Evolutionary conservation across 1,140 invertebrate species (phyloP).

Genomic region (Drosophila burlai): DNA sequence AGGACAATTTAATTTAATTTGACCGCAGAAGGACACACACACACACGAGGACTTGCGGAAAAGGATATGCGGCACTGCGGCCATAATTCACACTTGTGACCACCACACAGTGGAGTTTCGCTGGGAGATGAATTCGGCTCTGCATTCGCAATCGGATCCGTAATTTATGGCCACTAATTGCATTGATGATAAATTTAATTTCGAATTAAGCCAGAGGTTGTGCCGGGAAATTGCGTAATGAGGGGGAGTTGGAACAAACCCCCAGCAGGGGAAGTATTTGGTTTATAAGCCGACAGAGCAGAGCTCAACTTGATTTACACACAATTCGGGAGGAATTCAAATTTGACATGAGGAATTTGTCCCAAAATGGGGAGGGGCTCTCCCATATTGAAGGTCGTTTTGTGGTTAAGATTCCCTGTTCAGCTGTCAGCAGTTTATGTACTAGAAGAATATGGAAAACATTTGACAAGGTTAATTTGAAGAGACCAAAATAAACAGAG

Average conservation of each 20-base stretch:
- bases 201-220: constrained; percentile 65
- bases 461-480: constrained; percentile 16
- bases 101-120: constrained; percentile 40
- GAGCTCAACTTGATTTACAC: constrained; percentile 74
- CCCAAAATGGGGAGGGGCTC: too few relatives aligned
- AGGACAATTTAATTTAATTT: constrained; percentile 83
- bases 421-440: constrained; percentile 48
- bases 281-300: constrained; percentile 40
- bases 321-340: constrained; percentile 21
- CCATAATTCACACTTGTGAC: constrained; percentile 81
- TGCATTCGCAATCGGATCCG: constrained; percentile 14
- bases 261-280: neutral
- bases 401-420: constrained; percentile 48
- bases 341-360: constrained; percentile 19
- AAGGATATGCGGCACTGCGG: constrained; percentile 56
- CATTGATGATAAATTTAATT: constrained; percentile 79
- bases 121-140: constrained; percentile 12
- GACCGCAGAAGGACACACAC: constrained; percentile 59
- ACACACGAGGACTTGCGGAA: constrained; percentile 24
- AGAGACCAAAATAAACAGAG: constrained; percentile 15
- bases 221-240: constrained; percentile 9
- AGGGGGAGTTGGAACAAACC: constrained; percentile 1
- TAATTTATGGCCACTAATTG: constrained; percentile 81
- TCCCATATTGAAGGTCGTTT: neutral
- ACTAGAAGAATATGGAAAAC: neutral